A percentile compares a stretch with the other conserved stretches of the same genome.
These are phyloP conservation scores for Ascaphus truei DNA, from an alignment of 2,113 vertebrate species.

Conservation along the genomic window DNA sequence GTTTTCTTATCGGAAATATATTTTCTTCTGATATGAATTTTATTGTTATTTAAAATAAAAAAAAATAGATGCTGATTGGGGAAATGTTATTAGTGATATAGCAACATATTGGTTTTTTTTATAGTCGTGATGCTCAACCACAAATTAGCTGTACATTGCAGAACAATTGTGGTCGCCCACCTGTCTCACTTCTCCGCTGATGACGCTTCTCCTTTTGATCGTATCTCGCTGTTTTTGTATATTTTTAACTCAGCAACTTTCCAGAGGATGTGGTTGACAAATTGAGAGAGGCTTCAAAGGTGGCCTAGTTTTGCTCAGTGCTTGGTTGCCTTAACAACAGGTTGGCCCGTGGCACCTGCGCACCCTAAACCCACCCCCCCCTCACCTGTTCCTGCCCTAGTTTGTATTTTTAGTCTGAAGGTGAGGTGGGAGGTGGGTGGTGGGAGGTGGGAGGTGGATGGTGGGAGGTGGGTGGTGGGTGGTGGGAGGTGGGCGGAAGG, in stretches of 20 bases:
- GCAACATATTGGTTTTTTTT: not conserved
- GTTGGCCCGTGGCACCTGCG: conserved; percentile 4
- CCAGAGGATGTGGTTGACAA: conserved; percentile 63
- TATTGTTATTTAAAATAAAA: too few species aligned
- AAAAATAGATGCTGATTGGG: not conserved
- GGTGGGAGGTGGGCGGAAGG: too few species aligned
- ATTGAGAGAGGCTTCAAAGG: conserved; percentile 46
- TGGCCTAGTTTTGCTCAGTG: conserved; percentile 46
- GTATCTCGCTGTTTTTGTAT: not conserved
- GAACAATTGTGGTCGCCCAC: conserved; percentile 14
- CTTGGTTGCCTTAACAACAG: conserved; percentile 6
- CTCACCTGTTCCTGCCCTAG: not conserved
- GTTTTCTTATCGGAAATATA: too few species aligned
- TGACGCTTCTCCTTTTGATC: conserved; percentile 12
- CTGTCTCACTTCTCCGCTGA: conserved; percentile 35
- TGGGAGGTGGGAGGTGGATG: too few species aligned
- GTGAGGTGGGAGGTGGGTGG: too few species aligned
- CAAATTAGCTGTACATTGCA: not conserved
- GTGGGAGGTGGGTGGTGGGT: too few species aligned
- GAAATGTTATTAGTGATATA: not conserved
- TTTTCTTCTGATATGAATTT: too few species aligned
- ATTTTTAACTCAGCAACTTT: conserved; percentile 53
- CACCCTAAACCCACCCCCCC: too few species aligned
- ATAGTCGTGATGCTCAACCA: not conserved
- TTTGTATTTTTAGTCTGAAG: conserved; percentile 21